phyloP scores from a whole-genome alignment of 1,140 invertebrate species.

The Eurosta solidaginis region DNA sequence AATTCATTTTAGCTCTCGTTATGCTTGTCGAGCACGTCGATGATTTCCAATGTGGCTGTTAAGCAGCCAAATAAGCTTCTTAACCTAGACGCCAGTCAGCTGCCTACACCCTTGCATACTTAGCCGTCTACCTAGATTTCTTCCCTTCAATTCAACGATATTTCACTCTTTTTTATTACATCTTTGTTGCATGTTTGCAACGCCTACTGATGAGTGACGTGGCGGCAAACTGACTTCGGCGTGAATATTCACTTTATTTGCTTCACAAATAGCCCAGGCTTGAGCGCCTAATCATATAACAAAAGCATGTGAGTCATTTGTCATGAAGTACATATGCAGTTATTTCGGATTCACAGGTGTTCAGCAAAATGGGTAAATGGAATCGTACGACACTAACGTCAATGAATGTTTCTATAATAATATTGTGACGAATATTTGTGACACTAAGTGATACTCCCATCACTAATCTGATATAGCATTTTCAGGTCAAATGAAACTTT shows the following conservation, averaged over 20 bases:
- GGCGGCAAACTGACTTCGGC: background rate
- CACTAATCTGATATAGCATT: too few relatives aligned
- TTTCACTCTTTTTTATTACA: too few relatives aligned
- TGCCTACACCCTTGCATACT: background rate
- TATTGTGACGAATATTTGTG: too few relatives aligned
- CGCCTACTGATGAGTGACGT: slow-evolving; percentile 15
- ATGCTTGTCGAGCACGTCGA: background rate
- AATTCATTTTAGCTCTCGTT: background rate
- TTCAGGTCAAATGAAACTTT: too few relatives aligned
- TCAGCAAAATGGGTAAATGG: too few relatives aligned
- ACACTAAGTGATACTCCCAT: too few relatives aligned
- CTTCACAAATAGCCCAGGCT: background rate
- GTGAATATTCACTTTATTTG: background rate
- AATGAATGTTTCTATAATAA: too few relatives aligned
- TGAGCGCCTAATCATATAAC: background rate
- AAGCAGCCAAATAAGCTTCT: background rate
- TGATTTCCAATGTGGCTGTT: background rate
- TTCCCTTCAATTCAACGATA: too few relatives aligned
- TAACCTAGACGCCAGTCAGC: background rate
- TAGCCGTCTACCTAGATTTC: background rate
- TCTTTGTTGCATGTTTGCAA: background rate
- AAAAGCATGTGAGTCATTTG: background rate
- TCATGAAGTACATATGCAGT: background rate
- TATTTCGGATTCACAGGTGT: too few relatives aligned
- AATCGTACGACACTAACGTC: too few relatives aligned